Evolutionary conservation across 2,888 invertebrate species (phyloP).

Genomic region (Epinotia ramella): DNA sequence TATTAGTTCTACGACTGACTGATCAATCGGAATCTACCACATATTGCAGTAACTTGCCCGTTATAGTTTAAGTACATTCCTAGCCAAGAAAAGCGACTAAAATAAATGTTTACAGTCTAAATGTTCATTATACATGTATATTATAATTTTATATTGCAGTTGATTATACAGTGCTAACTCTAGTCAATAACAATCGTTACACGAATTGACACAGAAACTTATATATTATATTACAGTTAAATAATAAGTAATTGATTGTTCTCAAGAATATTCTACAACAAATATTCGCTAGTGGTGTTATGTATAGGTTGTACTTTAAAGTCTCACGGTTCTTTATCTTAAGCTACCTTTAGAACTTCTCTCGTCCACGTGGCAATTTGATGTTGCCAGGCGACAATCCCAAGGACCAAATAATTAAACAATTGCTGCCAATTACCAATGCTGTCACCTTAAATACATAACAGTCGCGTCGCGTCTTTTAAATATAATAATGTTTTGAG

Average conservation of each 20-base stretch:
- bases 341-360: constrained; percentile 45
- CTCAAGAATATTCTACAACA: constrained; percentile 78
- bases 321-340: constrained; percentile 62
- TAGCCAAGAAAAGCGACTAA: constrained; percentile 49
- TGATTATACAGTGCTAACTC: constrained; percentile 50
- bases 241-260: constrained; percentile 60
- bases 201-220: constrained; percentile 69
- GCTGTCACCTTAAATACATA: constrained; percentile 26
- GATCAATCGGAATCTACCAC: constrained; percentile 41
- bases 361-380: constrained; percentile 20
- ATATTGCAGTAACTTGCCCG: constrained; percentile 44
- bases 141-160: constrained; percentile 46
- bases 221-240: constrained; percentile 55
- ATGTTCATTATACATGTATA: constrained; percentile 33
- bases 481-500: constrained; percentile 8
- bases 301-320: constrained; percentile 71
- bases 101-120: constrained; percentile 36
- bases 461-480: constrained; percentile 1
- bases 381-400: not conserved
- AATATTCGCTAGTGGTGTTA: constrained; percentile 74
- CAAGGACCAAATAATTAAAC: constrained; percentile 24
- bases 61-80: constrained; percentile 54
- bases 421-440: constrained; percentile 33
- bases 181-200: constrained; percentile 58
- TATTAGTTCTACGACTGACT: constrained; percentile 50